phyloP scores from a whole-genome alignment of 2,113 vertebrate genomes.

The Pelecanoides urinatrix region DNA sequence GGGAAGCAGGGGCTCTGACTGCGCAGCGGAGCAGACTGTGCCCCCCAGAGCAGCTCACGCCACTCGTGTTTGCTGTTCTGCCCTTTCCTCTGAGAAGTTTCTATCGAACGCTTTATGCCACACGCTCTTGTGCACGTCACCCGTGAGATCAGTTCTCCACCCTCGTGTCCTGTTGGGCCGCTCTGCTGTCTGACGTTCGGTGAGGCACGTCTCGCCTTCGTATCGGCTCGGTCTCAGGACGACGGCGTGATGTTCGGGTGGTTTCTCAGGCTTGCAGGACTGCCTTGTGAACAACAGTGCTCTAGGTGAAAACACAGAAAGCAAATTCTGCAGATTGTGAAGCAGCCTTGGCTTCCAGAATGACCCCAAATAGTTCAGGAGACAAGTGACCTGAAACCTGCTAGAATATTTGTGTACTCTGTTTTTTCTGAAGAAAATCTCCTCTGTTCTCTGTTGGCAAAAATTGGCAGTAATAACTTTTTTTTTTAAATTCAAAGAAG shows the following conservation, averaged over 20 bases:
- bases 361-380: neutral
- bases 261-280: neutral
- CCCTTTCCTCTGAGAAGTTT: neutral
- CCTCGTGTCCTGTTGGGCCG: neutral
- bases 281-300: neutral
- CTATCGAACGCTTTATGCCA: neutral
- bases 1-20: neutral
- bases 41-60: neutral
- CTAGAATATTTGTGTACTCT: neutral
- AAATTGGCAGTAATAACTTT: neutral
- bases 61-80: neutral
- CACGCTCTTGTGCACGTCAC: rapidly evolving
- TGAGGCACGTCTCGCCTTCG: neutral
- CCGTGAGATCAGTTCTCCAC: neutral
- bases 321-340: neutral
- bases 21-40: neutral
- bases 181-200: neutral
- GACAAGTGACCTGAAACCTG: neutral
- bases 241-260: neutral
- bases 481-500: neutral
- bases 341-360: neutral
- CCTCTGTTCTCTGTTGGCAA: neutral
- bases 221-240: neutral
- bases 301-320: neutral
- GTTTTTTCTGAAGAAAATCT: neutral